These are phyloP conservation scores for Tarsius wallacei DNA, from an alignment of 2,797 vertebrate species.

Conservation along the genomic window DNA sequence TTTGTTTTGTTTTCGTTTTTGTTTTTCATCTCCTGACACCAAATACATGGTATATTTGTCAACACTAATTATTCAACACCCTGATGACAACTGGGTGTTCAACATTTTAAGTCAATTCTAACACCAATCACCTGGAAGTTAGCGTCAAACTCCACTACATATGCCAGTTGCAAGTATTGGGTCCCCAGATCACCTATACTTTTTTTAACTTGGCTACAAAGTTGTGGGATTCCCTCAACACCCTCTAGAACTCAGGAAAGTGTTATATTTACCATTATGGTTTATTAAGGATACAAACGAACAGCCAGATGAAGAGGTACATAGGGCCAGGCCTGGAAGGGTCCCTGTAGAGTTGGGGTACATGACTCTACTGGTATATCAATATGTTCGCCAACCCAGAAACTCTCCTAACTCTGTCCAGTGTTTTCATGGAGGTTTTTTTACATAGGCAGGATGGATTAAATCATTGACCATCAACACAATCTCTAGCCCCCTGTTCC, in stretches of 20 bases:
- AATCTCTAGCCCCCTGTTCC: background rate
- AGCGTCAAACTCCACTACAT: background rate
- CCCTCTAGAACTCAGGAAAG: background rate
- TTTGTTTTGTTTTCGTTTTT: too few relatives aligned
- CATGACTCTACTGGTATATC: background rate
- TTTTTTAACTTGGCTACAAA: background rate
- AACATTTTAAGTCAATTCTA: background rate
- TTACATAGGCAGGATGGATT: background rate
- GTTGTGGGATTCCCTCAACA: background rate
- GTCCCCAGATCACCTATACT: background rate
- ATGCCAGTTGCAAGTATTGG: accelerated
- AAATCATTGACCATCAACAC: background rate
- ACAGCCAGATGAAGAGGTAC: too few relatives aligned
- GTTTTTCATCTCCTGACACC: background rate
- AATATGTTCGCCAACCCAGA: background rate
- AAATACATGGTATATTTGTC: background rate
- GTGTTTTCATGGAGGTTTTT: background rate
- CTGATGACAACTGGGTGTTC: background rate
- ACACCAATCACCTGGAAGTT: background rate
- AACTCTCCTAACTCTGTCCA: background rate
- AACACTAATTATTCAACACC: background rate
- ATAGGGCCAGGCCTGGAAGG: background rate
- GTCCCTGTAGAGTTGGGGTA: background rate
- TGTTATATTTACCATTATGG: too few relatives aligned
- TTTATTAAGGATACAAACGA: background rate